phyloP scores from a whole-genome alignment of 92 coral and sea anemone genomes.

The Actinostola sp. region DNA sequence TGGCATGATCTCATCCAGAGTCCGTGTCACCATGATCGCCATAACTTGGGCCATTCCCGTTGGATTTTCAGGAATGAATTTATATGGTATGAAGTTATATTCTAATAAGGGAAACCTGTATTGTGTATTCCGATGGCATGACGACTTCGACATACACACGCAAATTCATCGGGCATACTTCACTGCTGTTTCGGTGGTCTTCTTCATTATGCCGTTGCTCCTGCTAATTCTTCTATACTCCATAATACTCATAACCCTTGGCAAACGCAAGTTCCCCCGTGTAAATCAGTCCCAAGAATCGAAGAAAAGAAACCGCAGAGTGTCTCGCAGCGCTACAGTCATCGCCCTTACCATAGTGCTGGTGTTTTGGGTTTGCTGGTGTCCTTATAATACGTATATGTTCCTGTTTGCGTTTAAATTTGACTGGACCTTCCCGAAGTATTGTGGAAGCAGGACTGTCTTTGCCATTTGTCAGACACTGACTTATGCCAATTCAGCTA shows the following conservation, averaged over 20 bases:
- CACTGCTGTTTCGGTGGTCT: conserved; percentile 25
- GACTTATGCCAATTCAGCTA: conserved; percentile 40
- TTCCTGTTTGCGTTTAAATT: conserved; percentile 40
- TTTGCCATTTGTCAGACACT: conserved; percentile 25
- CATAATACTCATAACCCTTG: conserved; percentile 44
- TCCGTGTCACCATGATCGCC: conserved; percentile 30
- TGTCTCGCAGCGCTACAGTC: conserved; percentile 51
- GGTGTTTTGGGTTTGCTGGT: conserved; percentile 48
- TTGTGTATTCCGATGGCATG: conserved; percentile 24
- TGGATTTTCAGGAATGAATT: conserved; percentile 18
- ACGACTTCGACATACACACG: conserved; percentile 8
- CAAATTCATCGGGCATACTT: conserved; percentile 12
- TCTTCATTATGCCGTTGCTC: conserved; percentile 29
- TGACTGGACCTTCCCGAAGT: conserved; percentile 28
- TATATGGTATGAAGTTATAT: conserved; percentile 8
- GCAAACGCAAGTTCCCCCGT: conserved; percentile 46
- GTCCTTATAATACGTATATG: conserved; percentile 37
- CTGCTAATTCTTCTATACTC: conserved; percentile 39
- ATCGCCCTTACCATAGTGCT: conserved; percentile 46
- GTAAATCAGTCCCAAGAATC: conserved; percentile 44
- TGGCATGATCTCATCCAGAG: conserved; percentile 37
- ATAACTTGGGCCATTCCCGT: conserved; percentile 38
- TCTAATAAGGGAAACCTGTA: background rate
- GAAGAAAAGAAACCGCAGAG: conserved; percentile 46
- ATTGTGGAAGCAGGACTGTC: conserved; percentile 15